Percentiles rank a stretch among this genome's conserved stretches.
phyloP scores from a whole-genome alignment of 1,140 invertebrate genomes.

The Cyclargus thomasi region DNA sequence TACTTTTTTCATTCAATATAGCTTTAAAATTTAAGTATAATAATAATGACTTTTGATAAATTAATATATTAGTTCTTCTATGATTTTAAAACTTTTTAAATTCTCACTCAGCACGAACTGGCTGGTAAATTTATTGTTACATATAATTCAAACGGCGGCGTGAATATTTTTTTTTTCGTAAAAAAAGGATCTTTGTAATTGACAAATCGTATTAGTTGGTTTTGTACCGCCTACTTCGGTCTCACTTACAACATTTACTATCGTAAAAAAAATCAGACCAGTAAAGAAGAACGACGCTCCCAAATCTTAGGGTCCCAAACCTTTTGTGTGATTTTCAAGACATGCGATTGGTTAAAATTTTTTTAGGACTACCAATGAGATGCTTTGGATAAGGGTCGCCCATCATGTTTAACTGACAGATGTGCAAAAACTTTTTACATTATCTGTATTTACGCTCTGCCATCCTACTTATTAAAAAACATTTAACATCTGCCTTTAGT shows the following conservation, averaged over 20 bases:
- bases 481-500: conserved; percentile 32
- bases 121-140: no score
- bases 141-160: no score
- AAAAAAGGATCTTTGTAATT: not conserved
- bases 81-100: no score
- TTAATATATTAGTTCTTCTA: no score
- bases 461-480: conserved; percentile 39
- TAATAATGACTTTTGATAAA: no score
- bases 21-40: no score
- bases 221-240: not conserved
- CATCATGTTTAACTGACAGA: conserved; percentile 43
- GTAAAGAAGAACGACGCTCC: conserved; percentile 28
- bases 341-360: conserved; percentile 42
- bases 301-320: conserved; percentile 42
- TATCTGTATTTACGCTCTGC: conserved; percentile 40
- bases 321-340: conserved; percentile 35
- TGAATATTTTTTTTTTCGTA: not conserved
- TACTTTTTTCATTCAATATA: no score
- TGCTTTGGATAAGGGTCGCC: conserved; percentile 47
- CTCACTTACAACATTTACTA: conserved; percentile 5
- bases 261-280: conserved; percentile 33
- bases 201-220: not conserved
- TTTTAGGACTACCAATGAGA: conserved; percentile 45
- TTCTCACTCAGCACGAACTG: no score
- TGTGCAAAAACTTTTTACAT: conserved; percentile 50